A percentile compares a stretch with the other conserved stretches of the same genome.
phyloP scores from a whole-genome alignment of 2,113 vertebrate genomes.

The Pristiophorus japonicus region DNA sequence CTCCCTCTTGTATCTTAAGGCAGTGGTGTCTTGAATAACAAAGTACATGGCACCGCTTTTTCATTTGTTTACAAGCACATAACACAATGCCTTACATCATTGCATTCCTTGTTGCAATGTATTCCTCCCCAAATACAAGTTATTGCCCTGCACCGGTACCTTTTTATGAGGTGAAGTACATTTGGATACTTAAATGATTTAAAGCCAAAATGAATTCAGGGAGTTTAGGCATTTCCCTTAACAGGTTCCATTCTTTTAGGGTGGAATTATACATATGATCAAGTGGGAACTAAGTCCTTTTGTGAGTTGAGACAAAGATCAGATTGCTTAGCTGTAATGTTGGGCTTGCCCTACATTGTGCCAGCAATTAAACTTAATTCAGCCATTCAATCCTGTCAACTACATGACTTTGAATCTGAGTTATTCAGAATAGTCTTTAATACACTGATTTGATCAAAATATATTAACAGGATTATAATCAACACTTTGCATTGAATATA shows the following conservation, averaged over 20 bases:
- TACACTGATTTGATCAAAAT: not conserved
- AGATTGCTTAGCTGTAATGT: not conserved
- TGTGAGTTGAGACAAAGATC: slow-evolving; percentile 16
- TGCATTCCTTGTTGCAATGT: not conserved
- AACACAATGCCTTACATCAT: not conserved
- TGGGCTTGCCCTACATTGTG: not conserved
- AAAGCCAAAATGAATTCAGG: not conserved
- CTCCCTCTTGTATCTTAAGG: not conserved
- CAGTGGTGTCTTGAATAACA: not conserved
- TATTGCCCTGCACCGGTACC: not conserved
- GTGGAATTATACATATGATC: not conserved
- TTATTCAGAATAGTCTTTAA: not conserved
- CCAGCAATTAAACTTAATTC: slow-evolving; percentile 14
- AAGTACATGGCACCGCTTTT: not conserved
- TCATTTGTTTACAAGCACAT: not conserved
- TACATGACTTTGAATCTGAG: not conserved
- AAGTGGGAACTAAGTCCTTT: not conserved
- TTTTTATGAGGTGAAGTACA: not conserved
- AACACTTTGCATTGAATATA: not conserved
- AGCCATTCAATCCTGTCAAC: not conserved
- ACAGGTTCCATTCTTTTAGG: not conserved
- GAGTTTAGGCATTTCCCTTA: not conserved
- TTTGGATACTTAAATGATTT: not conserved
- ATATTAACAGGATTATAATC: not conserved
- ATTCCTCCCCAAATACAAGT: not conserved